These are phyloP conservation scores for Chironomus tentans DNA, from an alignment of 2,888 invertebrate species.

Conservation along the genomic window DNA sequence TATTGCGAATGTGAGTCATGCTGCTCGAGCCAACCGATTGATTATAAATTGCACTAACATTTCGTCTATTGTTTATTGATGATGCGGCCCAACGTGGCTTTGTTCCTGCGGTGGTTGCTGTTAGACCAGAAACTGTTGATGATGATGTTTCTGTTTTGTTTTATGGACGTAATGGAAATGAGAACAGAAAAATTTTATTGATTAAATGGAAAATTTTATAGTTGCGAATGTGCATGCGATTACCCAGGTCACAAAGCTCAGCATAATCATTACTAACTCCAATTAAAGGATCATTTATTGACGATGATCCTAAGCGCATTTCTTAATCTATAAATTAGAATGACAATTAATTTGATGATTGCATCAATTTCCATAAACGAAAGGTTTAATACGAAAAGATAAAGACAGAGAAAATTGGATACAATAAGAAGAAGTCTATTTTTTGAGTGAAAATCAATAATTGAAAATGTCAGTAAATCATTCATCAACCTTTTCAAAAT, in stretches of 20 bases:
- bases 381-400: background rate
- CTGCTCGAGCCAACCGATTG: constrained; percentile 25
- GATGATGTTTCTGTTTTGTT: constrained; percentile 3
- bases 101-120: background rate
- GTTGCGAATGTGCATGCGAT: background rate
- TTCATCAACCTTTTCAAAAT: too few relatives aligned
- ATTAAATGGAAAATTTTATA: too few relatives aligned
- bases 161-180: background rate
- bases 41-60: constrained; percentile 14
- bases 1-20: constrained; percentile 35
- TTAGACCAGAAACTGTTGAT: constrained; percentile 6
- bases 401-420: background rate
- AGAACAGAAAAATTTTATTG: too few relatives aligned
- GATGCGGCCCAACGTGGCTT: constrained; percentile 17
- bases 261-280: constrained; percentile 45
- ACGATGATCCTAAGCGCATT: constrained; percentile 24
- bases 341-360: too few relatives aligned
- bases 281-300: constrained; percentile 30
- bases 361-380: too few relatives aligned
- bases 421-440: background rate
- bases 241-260: constrained; percentile 44
- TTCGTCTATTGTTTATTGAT: background rate
- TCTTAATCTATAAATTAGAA: constrained; percentile 15
- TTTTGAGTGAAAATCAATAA: too few relatives aligned
- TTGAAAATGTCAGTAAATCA: too few relatives aligned